A percentile compares a stretch with the other conserved stretches of the same genome.
phyloP scores from a whole-genome alignment of 2,113 vertebrate species.

The Proteles cristata region DNA sequence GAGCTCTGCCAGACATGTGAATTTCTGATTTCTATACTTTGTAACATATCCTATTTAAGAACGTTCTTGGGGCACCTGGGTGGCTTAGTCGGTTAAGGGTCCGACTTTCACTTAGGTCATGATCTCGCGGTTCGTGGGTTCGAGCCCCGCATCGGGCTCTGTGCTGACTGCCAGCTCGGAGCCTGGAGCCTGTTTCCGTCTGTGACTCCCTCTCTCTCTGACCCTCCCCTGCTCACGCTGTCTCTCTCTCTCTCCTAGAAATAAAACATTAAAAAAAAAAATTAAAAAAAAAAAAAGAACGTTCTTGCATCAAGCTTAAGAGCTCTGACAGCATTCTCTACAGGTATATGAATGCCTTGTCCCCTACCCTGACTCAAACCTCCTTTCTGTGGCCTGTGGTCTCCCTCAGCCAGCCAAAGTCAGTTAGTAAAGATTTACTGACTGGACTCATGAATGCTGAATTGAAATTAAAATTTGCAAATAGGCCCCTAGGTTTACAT shows the following conservation, averaged over 20 bases:
- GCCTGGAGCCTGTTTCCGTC: too few relatives aligned
- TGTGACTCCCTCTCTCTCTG: too few relatives aligned
- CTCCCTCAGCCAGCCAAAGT: background rate
- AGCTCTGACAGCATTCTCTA: background rate
- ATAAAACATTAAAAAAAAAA: too few relatives aligned
- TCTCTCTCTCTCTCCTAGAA: too few relatives aligned
- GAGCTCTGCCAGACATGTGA: background rate
- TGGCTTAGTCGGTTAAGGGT: too few relatives aligned
- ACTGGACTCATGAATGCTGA: conserved; percentile 57
- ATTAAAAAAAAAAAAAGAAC: too few relatives aligned
- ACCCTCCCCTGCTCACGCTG: too few relatives aligned
- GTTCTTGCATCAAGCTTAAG: background rate
- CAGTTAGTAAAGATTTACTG: conserved; percentile 9
- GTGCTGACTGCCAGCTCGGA: too few relatives aligned
- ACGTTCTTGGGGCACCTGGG: too few relatives aligned
- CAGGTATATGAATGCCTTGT: background rate
- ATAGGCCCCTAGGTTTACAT: conserved; percentile 11
- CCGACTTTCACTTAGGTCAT: too few relatives aligned
- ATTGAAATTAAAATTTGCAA: conserved; percentile 62
- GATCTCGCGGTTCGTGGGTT: too few relatives aligned
- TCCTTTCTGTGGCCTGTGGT: background rate
- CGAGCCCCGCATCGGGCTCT: too few relatives aligned
- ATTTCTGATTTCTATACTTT: background rate
- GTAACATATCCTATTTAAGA: background rate
- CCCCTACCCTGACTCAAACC: background rate